Evolutionary conservation across 2,113 vertebrate genomes (phyloP).

Genomic region (Puffinus mauretanicus): DNA sequence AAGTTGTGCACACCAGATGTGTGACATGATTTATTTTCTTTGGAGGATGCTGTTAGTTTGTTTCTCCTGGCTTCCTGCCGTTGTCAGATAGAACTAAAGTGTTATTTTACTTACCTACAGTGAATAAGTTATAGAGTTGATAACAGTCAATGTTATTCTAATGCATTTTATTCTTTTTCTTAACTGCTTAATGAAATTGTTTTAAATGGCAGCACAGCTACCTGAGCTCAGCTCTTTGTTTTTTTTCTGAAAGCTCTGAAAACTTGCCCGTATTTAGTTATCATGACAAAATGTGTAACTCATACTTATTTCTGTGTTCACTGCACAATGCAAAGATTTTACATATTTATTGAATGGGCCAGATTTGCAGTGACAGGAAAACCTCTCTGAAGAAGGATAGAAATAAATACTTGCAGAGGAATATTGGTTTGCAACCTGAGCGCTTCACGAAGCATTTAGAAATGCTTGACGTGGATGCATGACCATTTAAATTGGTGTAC

Average conservation of each 20-base stretch:
- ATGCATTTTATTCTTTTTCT: neutral
- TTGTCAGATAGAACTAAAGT: neutral
- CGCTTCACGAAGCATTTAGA: neutral
- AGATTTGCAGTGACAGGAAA: neutral
- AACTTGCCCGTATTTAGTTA: neutral
- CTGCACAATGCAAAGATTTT: neutral
- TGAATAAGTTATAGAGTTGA: neutral
- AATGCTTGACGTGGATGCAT: neutral
- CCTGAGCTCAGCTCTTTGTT: neutral
- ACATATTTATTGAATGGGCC: neutral
- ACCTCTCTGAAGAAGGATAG: neutral
- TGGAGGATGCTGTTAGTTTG: neutral
- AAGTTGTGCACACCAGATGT: neutral
- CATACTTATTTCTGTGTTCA: neutral
- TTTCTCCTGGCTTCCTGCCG: neutral
- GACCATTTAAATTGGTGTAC: neutral
- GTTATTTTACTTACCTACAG: neutral
- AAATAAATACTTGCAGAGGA: neutral
- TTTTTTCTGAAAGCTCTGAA: neutral
- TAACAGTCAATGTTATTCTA: neutral
- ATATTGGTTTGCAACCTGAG: neutral
- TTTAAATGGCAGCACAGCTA: neutral
- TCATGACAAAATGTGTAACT: neutral
- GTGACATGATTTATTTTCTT: neutral
- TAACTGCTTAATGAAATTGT: neutral